Evolutionary conservation across 2,797 vertebrate species (phyloP).

Genomic region (Hyperoplus lanceolatus): DNA sequence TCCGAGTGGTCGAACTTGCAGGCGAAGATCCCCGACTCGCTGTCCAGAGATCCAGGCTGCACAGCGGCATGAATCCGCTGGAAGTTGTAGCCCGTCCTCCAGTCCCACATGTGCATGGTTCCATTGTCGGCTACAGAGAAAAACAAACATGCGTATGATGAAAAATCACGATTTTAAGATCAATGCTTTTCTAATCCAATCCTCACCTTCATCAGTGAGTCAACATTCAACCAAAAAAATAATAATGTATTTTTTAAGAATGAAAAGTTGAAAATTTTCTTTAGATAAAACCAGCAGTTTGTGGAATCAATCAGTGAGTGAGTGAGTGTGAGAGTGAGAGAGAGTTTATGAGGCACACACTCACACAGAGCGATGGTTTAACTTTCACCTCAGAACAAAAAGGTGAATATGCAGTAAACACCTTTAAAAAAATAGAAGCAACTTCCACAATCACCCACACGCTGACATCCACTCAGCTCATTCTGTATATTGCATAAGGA

Average conservation of each 20-base stretch:
- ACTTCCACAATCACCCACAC: background rate
- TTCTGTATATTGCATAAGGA: background rate
- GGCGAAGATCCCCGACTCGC: constrained; percentile 98
- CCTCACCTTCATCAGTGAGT: background rate
- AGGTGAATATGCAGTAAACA: background rate
- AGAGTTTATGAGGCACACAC: background rate
- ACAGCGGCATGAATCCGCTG: constrained; percentile 98
- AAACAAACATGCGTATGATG: background rate
- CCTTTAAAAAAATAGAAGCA: background rate
- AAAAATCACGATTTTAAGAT: background rate
- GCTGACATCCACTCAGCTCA: background rate
- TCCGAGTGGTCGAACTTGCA: constrained; percentile 96
- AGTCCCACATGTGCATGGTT: constrained; percentile 99
- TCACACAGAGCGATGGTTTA: background rate
- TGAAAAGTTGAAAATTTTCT: background rate
- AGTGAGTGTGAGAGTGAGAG: no score
- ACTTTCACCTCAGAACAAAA: constrained; percentile 8
- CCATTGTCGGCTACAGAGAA: constrained; percentile 92
- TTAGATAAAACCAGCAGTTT: background rate
- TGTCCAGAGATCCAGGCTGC: constrained; percentile 97
- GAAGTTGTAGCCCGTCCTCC: constrained; percentile 99
- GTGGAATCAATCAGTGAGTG: no score
- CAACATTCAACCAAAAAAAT: background rate
- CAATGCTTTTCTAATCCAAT: background rate
- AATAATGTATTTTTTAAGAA: no score